Evolutionary conservation across 2,888 invertebrate species (phyloP).

Genomic region (Cosmia pyralina): DNA sequence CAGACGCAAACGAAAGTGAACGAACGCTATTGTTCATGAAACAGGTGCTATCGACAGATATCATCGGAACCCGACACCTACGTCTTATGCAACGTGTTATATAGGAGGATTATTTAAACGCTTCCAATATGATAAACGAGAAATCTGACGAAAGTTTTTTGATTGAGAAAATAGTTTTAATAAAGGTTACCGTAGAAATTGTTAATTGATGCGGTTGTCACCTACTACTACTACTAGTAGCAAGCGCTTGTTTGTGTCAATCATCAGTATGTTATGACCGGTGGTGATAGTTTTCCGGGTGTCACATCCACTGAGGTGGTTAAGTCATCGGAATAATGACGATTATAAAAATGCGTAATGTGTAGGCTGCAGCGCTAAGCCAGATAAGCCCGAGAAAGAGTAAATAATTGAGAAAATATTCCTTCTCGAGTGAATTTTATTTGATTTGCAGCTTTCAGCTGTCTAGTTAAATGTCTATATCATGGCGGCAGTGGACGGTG

Average conservation of each 20-base stretch:
- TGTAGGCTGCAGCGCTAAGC: too few species aligned
- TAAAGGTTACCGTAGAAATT: slow-evolving; percentile 38
- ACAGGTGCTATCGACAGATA: slow-evolving; percentile 81
- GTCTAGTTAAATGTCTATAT: neutral
- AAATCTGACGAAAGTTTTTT: slow-evolving; percentile 51
- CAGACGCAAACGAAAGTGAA: slow-evolving; percentile 83
- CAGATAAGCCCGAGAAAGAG: neutral
- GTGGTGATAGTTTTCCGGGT: slow-evolving; percentile 38
- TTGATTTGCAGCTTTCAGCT: neutral
- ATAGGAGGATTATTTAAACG: slow-evolving; percentile 47
- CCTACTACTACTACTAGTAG: slow-evolving; percentile 28
- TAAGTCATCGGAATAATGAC: slow-evolving; percentile 30
- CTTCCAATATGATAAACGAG: slow-evolving; percentile 40
- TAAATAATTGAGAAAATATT: neutral
- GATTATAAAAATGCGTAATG: slow-evolving; percentile 7
- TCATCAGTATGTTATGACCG: slow-evolving; percentile 38
- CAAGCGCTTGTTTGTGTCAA: slow-evolving; percentile 30
- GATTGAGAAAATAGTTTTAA: slow-evolving; percentile 22
- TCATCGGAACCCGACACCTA: slow-evolving; percentile 70
- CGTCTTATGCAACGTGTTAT: slow-evolving; percentile 64
- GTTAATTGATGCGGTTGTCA: slow-evolving; percentile 45
- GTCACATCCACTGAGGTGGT: slow-evolving; percentile 33
- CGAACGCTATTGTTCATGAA: slow-evolving; percentile 80
- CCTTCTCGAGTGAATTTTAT: neutral
- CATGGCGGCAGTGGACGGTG: too few species aligned